Evolutionary conservation across 53 echinoderm and acorn worm species (phyloP).

Genomic region (Actinopyga echinites): DNA sequence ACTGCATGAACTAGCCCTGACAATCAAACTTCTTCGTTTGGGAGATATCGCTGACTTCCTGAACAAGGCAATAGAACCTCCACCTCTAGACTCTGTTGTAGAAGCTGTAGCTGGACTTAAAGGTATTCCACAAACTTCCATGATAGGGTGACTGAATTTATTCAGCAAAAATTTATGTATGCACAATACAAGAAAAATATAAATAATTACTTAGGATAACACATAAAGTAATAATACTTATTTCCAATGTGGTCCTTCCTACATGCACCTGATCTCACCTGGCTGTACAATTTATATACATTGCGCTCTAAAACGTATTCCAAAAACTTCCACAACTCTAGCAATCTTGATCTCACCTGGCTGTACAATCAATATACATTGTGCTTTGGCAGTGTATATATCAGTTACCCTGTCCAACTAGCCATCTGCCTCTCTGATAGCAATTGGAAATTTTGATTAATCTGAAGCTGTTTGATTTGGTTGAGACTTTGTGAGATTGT

Average conservation of each 20-base stretch:
- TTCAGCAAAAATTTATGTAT: constrained; percentile 93
- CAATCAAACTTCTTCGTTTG: constrained; percentile 92
- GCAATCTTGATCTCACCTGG: constrained; percentile 77
- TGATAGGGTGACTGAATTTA: not conserved
- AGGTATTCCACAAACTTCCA: constrained; percentile 46
- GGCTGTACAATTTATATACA: constrained; percentile 25
- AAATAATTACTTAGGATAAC: constrained; percentile 71
- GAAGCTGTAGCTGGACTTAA: constrained; percentile 94
- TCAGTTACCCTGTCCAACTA: too few relatives aligned
- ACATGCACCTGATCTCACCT: constrained; percentile 76
- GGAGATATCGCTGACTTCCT: constrained; percentile 90
- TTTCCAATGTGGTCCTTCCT: constrained; percentile 73
- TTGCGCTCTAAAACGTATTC: constrained; percentile 24
- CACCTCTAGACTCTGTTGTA: constrained; percentile 91
- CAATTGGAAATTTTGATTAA: too few relatives aligned
- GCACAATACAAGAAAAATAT: constrained; percentile 70
- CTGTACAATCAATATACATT: not conserved
- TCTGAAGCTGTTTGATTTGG: too few relatives aligned
- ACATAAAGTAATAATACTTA: too few relatives aligned
- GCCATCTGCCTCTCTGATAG: too few relatives aligned
- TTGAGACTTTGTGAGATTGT: too few relatives aligned
- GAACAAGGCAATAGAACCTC: constrained; percentile 94
- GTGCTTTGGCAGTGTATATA: too few relatives aligned
- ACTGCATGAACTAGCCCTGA: constrained; percentile 90
- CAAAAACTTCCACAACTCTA: constrained; percentile 68